These are phyloP conservation scores for Ochotona curzoniae DNA, from an alignment of 2,113 vertebrate genomes.

Conservation along the genomic window DNA sequence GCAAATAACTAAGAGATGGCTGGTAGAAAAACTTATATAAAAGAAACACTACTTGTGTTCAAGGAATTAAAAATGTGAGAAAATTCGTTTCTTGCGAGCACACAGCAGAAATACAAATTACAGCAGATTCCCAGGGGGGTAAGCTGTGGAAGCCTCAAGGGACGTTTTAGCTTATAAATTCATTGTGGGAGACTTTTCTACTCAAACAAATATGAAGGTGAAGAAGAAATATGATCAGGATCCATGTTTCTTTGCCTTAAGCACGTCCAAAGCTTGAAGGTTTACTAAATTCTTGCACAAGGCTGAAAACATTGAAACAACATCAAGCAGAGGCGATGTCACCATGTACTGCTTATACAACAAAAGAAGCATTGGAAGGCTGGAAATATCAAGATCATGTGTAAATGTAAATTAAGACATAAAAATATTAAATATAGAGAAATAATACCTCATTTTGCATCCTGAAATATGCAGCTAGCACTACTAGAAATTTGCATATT, in stretches of 20 bases:
- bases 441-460: not conserved
- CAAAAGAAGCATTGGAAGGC: not conserved
- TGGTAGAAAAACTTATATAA: not conserved
- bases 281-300: not conserved
- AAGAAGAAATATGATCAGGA: not conserved
- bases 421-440: not conserved
- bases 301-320: not conserved
- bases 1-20: not conserved
- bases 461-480: not conserved
- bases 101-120: not conserved
- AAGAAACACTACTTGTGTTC: not conserved
- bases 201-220: not conserved
- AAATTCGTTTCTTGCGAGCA: not conserved
- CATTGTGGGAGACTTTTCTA: not conserved
- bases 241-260: not conserved
- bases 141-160: not conserved
- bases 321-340: too few relatives aligned
- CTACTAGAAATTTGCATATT: not conserved
- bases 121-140: too few relatives aligned
- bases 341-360: not conserved
- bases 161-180: not conserved
- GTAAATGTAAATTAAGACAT: not conserved
- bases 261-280: not conserved
- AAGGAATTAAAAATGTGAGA: constrained; percentile 26
- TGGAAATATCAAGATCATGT: not conserved